Conservation (phyloP, 2,113 vertebrate species). For the Vombatus ursinus region DNA sequence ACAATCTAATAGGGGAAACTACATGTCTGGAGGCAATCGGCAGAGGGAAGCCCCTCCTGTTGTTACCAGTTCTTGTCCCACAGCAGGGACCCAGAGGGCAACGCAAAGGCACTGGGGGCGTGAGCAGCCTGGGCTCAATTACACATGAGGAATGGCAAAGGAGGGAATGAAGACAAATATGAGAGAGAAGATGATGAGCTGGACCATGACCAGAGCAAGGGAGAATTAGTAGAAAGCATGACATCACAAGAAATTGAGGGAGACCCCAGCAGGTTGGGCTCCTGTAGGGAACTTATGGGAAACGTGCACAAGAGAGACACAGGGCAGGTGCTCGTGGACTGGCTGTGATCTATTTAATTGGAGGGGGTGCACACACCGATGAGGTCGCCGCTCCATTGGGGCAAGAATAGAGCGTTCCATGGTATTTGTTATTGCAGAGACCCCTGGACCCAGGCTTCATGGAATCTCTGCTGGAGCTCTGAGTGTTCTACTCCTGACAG, state of each 20-base stretch:
- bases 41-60: not conserved
- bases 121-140: not conserved
- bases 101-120: not conserved
- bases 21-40: too few relatives aligned
- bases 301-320: not conserved
- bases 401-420: not conserved
- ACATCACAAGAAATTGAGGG: not conserved
- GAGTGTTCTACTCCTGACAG: not conserved
- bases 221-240: not conserved
- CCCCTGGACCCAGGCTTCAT: fast-evolving
- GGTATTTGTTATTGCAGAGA: not conserved
- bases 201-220: too few relatives aligned
- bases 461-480: not conserved
- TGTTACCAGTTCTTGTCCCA: not conserved
- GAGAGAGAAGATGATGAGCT: not conserved
- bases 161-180: not conserved
- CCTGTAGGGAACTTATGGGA: not conserved
- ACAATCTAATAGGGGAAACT: not conserved
- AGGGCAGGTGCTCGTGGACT: not conserved
- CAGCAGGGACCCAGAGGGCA: not conserved
- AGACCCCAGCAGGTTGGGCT: not conserved
- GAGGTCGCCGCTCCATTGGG: not conserved
- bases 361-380: not conserved
- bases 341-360: too few relatives aligned
- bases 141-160: not conserved